These are phyloP conservation scores for Phthorimaea operculella DNA, from an alignment of 1,140 invertebrate genomes.

Conservation along the genomic window DNA sequence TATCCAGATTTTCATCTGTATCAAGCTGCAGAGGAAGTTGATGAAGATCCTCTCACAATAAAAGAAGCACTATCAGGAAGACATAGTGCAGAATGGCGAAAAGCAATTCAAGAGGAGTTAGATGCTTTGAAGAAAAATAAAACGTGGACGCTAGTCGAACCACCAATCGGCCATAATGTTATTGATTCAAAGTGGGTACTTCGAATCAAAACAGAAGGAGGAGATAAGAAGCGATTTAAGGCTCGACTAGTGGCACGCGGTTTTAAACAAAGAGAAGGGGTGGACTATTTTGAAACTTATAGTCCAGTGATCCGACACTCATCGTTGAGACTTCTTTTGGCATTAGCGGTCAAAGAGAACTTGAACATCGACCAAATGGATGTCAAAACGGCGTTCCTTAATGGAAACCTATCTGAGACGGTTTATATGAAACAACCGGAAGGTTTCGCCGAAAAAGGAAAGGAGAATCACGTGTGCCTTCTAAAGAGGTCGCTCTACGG, in stretches of 20 bases:
- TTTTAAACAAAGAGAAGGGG: conserved; percentile 12
- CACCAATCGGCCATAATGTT: not conserved
- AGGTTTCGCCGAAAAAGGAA: not conserved
- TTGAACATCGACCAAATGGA: not conserved
- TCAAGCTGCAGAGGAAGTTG: not conserved
- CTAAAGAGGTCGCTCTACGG: not conserved
- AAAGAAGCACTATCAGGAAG: not conserved
- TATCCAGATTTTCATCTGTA: not conserved
- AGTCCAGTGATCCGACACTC: not conserved
- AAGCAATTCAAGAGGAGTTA: not conserved
- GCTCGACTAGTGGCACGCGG: conserved; percentile 17
- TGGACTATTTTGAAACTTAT: conserved; percentile 19
- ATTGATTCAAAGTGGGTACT: not conserved
- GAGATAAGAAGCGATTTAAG: not conserved
- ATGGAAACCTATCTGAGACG: not conserved
- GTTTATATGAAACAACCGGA: not conserved
- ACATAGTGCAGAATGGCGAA: not conserved
- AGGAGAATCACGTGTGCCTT: not conserved
- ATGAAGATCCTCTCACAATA: not conserved
- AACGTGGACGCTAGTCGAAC: not conserved
- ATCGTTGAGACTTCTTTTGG: not conserved
- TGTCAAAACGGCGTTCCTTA: conserved; percentile 1
- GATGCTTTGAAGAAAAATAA: not conserved
- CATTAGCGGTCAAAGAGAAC: not conserved
- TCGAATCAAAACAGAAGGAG: not conserved